These are phyloP conservation scores for Sebastes hubbsi DNA, from an alignment of 2,797 vertebrate species.

Conservation along the genomic window DNA sequence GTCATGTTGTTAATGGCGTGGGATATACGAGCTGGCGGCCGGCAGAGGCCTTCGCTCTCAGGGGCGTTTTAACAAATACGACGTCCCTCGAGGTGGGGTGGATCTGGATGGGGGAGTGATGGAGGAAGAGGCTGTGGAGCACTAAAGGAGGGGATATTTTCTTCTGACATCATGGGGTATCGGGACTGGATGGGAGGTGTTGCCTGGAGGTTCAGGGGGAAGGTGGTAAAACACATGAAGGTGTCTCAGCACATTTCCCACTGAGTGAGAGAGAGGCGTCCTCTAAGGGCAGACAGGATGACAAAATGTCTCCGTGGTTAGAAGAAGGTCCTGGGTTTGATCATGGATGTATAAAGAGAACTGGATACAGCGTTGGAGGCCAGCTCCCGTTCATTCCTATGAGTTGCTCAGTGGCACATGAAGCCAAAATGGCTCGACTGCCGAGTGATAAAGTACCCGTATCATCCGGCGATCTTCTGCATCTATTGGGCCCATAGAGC, in stretches of 20 bases:
- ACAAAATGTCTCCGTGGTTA: neutral
- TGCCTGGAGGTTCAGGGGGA: neutral
- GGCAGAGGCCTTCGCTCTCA: constrained; percentile 42
- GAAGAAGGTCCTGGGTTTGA: neutral
- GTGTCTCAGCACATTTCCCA: neutral
- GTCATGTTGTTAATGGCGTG: constrained; percentile 82
- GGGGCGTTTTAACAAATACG: constrained; percentile 56
- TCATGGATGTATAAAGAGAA: too few relatives aligned
- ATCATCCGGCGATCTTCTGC: too few relatives aligned
- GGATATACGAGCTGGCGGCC: constrained; percentile 75
- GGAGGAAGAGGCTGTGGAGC: constrained; percentile 6
- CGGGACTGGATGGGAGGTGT: neutral
- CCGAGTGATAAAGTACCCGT: too few relatives aligned
- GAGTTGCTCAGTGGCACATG: too few relatives aligned
- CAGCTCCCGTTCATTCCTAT: too few relatives aligned
- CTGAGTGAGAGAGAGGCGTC: neutral
- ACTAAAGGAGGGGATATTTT: neutral
- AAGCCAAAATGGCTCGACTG: too few relatives aligned
- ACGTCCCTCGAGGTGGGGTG: neutral
- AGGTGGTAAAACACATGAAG: neutral
- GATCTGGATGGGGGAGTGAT: neutral
- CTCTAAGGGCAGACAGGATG: neutral
- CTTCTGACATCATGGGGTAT: neutral
- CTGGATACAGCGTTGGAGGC: too few relatives aligned
- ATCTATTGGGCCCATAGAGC: too few relatives aligned